phyloP scores from a whole-genome alignment of 2,888 invertebrate species.

The Eudemis profundana region DNA sequence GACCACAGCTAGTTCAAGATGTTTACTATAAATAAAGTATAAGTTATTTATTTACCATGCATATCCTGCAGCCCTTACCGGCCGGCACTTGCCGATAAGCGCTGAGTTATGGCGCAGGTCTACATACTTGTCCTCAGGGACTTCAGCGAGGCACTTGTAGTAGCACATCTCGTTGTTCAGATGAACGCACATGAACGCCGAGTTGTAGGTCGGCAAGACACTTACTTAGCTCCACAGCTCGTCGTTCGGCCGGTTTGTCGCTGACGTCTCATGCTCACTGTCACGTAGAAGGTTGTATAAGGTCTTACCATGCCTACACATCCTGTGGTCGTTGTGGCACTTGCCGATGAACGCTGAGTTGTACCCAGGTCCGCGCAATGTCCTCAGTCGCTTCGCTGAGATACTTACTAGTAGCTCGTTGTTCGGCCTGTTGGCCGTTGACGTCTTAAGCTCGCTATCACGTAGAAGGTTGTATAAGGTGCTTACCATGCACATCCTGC shows the following conservation, averaged over 20 bases:
- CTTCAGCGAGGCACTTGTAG: constrained; percentile 92
- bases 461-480: constrained; percentile 65
- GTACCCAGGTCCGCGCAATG: constrained; percentile 87
- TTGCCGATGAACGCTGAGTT: constrained; percentile 88
- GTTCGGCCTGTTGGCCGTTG: constrained; percentile 90
- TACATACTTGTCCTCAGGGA: constrained; percentile 89
- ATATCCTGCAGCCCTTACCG: constrained; percentile 90
- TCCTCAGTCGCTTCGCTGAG: constrained; percentile 91
- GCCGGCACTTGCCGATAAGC: constrained; percentile 90
- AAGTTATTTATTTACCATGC: constrained; percentile 87
- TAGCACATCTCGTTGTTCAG: constrained; percentile 92
- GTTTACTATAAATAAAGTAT: too few species aligned
- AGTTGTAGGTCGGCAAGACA: too few species aligned
- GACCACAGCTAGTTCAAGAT: too few species aligned
- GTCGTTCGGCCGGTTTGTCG: constrained; percentile 90
- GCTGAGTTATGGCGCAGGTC: constrained; percentile 86
- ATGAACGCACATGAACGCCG: too few species aligned
- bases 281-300: constrained; percentile 76
- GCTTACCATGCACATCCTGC: constrained; percentile 91
- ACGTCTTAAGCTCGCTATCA: too few species aligned
- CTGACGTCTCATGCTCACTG: constrained; percentile 92
- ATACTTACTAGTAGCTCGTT: constrained; percentile 93
- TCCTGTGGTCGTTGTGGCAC: constrained; percentile 90
- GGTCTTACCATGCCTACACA: constrained; percentile 91
- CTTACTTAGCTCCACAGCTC: too few species aligned